Evolutionary conservation across 2,797 vertebrate genomes (phyloP).

Genomic region (Chelonia mydas): DNA sequence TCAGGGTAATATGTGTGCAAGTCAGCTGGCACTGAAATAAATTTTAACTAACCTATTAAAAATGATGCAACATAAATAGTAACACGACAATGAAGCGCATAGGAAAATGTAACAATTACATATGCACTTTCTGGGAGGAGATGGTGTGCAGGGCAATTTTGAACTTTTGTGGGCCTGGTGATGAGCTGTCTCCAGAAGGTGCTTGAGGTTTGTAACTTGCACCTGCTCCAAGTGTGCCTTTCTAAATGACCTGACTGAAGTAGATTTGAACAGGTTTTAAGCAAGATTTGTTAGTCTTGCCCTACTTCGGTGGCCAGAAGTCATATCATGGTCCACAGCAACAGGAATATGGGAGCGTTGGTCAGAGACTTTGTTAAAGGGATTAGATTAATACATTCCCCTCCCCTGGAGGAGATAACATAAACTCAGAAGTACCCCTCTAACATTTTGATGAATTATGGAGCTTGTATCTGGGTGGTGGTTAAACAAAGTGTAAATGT

Average conservation of each 20-base stretch:
- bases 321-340: background rate
- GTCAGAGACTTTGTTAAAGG: background rate
- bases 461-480: background rate
- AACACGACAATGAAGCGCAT: background rate
- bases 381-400: background rate
- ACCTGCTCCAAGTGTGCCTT: background rate
- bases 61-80: rapidly evolving
- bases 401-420: background rate
- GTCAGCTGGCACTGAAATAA: background rate
- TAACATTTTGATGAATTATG: background rate
- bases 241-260: background rate
- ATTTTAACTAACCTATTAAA: background rate
- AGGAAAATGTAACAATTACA: background rate
- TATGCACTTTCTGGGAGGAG: background rate
- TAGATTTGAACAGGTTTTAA: background rate
- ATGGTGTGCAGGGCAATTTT: background rate
- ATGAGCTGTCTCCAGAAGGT: background rate
- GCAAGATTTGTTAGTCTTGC: background rate
- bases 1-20: background rate
- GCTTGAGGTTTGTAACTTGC: background rate
- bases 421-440: background rate
- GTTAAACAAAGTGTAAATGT: background rate
- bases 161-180: background rate
- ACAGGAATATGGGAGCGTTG: background rate
- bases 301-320: background rate